Evolutionary conservation across 2,797 vertebrate genomes (phyloP).

Genomic region (Florisuga fusca): DNA sequence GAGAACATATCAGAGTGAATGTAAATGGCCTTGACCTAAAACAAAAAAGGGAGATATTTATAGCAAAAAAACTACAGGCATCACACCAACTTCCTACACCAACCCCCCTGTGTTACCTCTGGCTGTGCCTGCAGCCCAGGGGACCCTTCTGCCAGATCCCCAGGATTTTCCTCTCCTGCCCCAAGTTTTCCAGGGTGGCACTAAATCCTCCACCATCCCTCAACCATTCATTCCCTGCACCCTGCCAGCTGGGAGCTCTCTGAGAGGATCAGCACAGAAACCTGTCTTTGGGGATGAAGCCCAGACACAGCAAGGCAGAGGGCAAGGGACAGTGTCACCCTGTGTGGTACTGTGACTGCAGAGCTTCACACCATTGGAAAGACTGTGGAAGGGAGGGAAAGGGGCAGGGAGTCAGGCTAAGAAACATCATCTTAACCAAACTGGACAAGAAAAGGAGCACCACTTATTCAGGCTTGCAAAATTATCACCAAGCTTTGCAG

Average conservation of each 20-base stretch:
- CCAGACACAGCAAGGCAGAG: not conserved
- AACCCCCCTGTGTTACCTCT: not conserved
- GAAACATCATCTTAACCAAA: not conserved
- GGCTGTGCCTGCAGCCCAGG: not conserved
- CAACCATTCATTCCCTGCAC: not conserved
- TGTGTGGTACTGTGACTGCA: fast-evolving
- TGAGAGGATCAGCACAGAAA: not conserved
- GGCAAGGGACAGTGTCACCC: not conserved
- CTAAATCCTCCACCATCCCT: not conserved
- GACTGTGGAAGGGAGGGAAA: not conserved
- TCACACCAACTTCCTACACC: not conserved
- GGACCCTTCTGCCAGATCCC: not conserved
- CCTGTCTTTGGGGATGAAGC: not conserved
- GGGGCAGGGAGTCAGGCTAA: not conserved
- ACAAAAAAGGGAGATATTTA: conserved; percentile 44
- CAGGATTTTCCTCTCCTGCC: not conserved
- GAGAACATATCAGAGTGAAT: conserved; percentile 95
- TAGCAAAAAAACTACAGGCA: not conserved
- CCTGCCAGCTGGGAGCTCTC: not conserved
- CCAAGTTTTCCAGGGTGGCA: not conserved
- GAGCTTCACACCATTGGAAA: not conserved
- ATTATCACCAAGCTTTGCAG: not conserved
- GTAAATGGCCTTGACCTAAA: conserved; percentile 95
- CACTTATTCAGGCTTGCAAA: not conserved
- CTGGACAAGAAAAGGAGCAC: not conserved